Evolutionary conservation across 2,113 vertebrate genomes (phyloP), one percentile per base, ranked within the genome.

Genomic region (Sinosuthora webbiana): DNA sequence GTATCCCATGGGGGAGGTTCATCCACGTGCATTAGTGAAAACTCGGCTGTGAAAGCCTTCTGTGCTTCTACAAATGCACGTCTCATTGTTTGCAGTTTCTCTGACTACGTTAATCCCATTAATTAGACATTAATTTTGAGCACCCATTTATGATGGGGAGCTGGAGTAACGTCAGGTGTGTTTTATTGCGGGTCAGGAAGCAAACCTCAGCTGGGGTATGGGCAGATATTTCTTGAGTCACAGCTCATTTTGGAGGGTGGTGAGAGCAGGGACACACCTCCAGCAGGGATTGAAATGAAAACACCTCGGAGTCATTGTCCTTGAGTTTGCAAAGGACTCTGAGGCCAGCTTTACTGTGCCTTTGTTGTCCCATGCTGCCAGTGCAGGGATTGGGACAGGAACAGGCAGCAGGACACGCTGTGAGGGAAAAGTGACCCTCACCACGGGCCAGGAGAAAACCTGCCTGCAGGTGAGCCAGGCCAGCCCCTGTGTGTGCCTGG

Each of bases 151-250:
- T 28, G n/a, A 9, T 25, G 49, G 27, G 53, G 23, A 59, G 14
- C 5, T 75, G n/a, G 49, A 25, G 10, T 2, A 13, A 39, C 2
- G 10, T 19, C 31, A 27, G 7, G 13, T 11, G 37, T 2, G 1
- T 74, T 87, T 70, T 30, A 7, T 9, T 35, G 42, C 50, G 69
- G 25, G 15, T 57, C 23, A 27, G 63, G 15, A 56, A 25, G 17
- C 41, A 69, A 73, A 28, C 37, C 23, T 50, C 41, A 24, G 33
- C 2, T 2, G 15, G 44, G 57, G 28, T 37, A 22, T 0, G 9
- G 27, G 13, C n/a, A 55, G n/a, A 6, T n/a, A 4, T 56, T 82
- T 71, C 24, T 37, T 8, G 37, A 37, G 5, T 31, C 4, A 1
- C 11, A 41, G 41, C 41, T 90, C 15, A 3, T 68, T 84, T 67